These are phyloP conservation scores for Rotaria magnacalcarata DNA, from an alignment of 2,888 invertebrate genomes.

Conservation along the genomic window DNA sequence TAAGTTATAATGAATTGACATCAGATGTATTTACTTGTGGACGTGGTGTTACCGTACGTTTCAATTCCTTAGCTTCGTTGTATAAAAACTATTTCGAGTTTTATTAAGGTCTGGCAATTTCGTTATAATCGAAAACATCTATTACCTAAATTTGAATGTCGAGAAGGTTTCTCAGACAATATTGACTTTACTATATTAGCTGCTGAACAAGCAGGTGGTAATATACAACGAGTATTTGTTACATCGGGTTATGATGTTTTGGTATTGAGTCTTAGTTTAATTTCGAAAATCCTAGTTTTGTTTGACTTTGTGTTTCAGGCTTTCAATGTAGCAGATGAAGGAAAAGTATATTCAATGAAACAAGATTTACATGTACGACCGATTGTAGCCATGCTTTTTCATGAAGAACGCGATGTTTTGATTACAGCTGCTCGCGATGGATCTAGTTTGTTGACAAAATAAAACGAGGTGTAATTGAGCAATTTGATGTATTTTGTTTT, in stretches of 20 bases:
- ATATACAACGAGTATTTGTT: conserved; percentile 3
- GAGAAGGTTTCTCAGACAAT: background rate
- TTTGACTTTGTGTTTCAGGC: background rate
- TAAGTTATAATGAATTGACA: conserved; percentile 1
- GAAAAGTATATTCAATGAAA: background rate
- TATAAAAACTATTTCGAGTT: too few species aligned
- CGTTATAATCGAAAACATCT: conserved; percentile 19
- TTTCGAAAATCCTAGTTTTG: too few species aligned
- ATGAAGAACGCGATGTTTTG: conserved; percentile 15
- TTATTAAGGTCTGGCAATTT: conserved; percentile 14
- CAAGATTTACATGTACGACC: conserved; percentile 32
- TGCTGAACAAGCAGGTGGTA: background rate
- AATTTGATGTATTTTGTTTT: background rate
- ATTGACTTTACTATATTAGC: background rate
- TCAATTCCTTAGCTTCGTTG: background rate
- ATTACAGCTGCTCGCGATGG: conserved; percentile 23
- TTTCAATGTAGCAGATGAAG: background rate
- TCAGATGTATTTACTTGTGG: conserved; percentile 30
- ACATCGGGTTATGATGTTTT: conserved; percentile 25
- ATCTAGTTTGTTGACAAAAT: background rate
- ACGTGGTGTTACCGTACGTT: background rate
- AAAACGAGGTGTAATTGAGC: too few species aligned
- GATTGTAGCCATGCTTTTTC: conserved; percentile 16
- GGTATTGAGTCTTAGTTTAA: background rate
- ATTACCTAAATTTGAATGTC: conserved; percentile 13